Evolutionary conservation across 1,140 invertebrate species (phyloP).

Genomic region (Frieseomelitta varia): DNA sequence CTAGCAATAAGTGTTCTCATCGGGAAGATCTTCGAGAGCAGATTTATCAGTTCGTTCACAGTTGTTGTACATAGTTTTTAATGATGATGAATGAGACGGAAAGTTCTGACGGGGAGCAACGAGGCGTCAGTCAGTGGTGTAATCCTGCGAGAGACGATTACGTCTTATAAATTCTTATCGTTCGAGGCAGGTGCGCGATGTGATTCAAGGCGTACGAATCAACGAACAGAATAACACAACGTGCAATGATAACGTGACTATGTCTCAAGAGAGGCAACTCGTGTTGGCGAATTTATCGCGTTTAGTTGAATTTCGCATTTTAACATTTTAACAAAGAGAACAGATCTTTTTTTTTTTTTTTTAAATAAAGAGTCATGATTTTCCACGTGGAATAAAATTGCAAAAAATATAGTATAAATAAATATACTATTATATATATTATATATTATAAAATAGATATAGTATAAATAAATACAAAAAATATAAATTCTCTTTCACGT

Average conservation of each 20-base stretch:
- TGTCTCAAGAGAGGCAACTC: not conserved
- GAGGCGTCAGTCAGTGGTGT: not conserved
- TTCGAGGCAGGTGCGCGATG: conserved; percentile 17
- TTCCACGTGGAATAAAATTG: not conserved
- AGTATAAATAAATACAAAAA: too few relatives aligned
- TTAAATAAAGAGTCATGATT: not conserved
- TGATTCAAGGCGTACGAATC: conserved; percentile 1
- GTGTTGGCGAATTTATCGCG: not conserved
- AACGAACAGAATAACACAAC: not conserved
- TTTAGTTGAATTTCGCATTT: not conserved
- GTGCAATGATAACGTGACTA: not conserved
- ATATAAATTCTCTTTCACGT: not conserved
- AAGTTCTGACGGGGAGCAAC: conserved; percentile 1
- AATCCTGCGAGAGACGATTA: conserved; percentile 21
- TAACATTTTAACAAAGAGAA: not conserved
- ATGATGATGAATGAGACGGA: conserved; percentile 45
- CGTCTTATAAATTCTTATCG: conserved; percentile 22
- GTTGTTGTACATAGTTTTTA: conserved; percentile 18
- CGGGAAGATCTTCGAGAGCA: not conserved
- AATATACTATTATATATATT: too few relatives aligned
- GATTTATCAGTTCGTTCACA: too few relatives aligned
- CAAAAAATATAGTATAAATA: too few relatives aligned
- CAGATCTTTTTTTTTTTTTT: not conserved
- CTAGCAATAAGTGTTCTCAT: not conserved
- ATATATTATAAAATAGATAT: too few relatives aligned